Percentiles rank a stretch among this genome's conserved stretches.
phyloP scores from a whole-genome alignment of 2,113 vertebrate species.

The Murina feae region DNA sequence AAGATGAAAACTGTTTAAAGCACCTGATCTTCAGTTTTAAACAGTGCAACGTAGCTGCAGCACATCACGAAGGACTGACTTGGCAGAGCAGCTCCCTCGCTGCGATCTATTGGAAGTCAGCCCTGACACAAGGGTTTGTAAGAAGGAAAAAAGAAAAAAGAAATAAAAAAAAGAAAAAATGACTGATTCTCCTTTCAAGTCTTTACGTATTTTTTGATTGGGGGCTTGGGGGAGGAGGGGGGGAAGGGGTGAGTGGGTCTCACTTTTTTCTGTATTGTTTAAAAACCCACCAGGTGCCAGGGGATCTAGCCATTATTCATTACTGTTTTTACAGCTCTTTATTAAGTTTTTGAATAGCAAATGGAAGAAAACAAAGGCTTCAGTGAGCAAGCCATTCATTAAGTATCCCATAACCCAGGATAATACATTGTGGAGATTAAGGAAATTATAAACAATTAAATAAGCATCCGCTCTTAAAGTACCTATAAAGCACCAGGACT shows the following conservation, averaged over 20 bases:
- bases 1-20: not conserved
- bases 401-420: constrained; percentile 5
- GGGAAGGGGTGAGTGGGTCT: not conserved
- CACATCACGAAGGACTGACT: too few species aligned
- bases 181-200: not conserved
- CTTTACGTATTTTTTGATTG: not conserved
- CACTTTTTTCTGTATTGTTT: not conserved
- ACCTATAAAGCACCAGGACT: constrained; percentile 16
- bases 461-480: not conserved
- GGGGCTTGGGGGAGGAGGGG: accelerated
- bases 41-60: not conserved
- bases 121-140: too few species aligned
- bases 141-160: too few species aligned
- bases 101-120: too few species aligned
- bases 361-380: constrained; percentile 54
- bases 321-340: constrained; percentile 12
- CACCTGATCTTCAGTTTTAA: not conserved
- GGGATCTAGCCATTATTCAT: constrained; percentile 20
- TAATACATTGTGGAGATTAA: constrained; percentile 52
- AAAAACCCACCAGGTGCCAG: constrained; percentile 31
- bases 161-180: too few species aligned
- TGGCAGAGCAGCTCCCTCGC: too few species aligned
- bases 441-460: constrained; percentile 45
- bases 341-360: constrained; percentile 36
- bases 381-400: constrained; percentile 44